A percentile compares a stretch with the other conserved stretches of the same genome.
Evolutionary conservation across 2,797 vertebrate species (phyloP).

Genomic region (Pampus argenteus): DNA sequence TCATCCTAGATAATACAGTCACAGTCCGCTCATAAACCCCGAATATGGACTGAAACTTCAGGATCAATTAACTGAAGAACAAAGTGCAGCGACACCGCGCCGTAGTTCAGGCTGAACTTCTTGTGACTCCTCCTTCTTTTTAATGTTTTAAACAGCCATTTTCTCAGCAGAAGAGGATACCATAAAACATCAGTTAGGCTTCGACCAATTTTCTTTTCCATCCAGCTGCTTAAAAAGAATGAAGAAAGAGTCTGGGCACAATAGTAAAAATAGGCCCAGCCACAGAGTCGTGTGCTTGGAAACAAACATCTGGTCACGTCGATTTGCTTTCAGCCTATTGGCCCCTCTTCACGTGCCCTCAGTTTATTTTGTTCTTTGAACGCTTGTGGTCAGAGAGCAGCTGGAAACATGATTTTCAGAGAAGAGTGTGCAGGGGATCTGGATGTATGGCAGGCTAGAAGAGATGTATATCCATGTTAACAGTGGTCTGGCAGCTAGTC

Average conservation of each 20-base stretch:
- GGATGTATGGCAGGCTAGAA: slow-evolving; percentile 58
- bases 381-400: slow-evolving; percentile 78
- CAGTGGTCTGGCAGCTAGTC: slow-evolving; percentile 72
- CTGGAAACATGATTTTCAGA: slow-evolving; percentile 80
- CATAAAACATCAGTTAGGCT: slow-evolving; percentile 85
- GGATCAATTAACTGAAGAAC: slow-evolving; percentile 60
- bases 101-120: slow-evolving; percentile 62
- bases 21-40: slow-evolving; percentile 49
- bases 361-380: slow-evolving; percentile 85
- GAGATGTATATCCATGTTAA: slow-evolving; percentile 73
- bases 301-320: slow-evolving; percentile 86
- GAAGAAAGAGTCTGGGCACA: slow-evolving; percentile 84
- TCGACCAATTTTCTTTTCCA: slow-evolving; percentile 85
- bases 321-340: slow-evolving; percentile 77
- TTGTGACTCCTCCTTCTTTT: slow-evolving; percentile 81
- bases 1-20: slow-evolving; percentile 41
- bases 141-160: slow-evolving; percentile 84
- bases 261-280: slow-evolving; percentile 86
- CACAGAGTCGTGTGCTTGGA: slow-evolving; percentile 84
- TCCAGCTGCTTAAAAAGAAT: slow-evolving; percentile 83
- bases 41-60: slow-evolving; percentile 53
- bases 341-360: slow-evolving; percentile 78
- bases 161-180: slow-evolving; percentile 83
- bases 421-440: slow-evolving; percentile 67
- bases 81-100: slow-evolving; percentile 62